Evolutionary conservation across 2,888 invertebrate species (phyloP), one percentile per base, ranked within the genome.

Genomic region (Agriopis leucophaearia): DNA sequence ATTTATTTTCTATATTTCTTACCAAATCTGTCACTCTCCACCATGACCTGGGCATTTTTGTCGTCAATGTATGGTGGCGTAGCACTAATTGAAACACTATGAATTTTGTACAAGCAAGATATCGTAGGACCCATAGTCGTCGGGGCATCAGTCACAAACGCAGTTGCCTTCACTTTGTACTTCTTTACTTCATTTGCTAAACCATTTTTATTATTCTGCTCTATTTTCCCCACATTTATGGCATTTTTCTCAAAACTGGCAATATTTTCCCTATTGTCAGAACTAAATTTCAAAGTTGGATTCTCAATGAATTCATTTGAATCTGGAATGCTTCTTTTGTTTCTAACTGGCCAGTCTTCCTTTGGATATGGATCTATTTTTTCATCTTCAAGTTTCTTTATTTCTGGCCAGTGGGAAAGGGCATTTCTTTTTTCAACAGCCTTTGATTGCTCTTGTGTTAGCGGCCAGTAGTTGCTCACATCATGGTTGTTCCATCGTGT

Each of bases 21-120:
- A 92, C 93, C 90, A 81, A 84, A 87, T 66, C 81, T 85, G 66
- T 89, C 87, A 84, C 86, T 91, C 67, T 91, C 93, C 8, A 90
- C 89, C 73, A 86, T 77, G 13, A 86, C 70, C 68, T 94, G 90
- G 18, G 85, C 86, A 74, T 90, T 87, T 42, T 74, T 80, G 0
- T 92, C 92, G 70, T 92, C 92, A 27, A 79, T 83, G 70, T 91
- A 90, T 0, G 89, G 85, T 0, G 91, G 92, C 4, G 92, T 92
- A 0, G 86, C 89, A 81, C 91, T 92, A 42, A 86, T 81, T 0
- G 87, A 82, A 0, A 93, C 86, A 73, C 82, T 90, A 36, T 90
- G 83, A n/a, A 88, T 84, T 75, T 92, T 93, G 70, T 91, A 92
- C 15, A 91, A 71, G 75, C 94, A 94, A 7, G 85, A 81, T 62